Percentiles rank a stretch among this genome's conserved stretches.
Evolutionary conservation across 2,113 vertebrate species (phyloP).

Genomic region (Nothocercus nigrocapillus): DNA sequence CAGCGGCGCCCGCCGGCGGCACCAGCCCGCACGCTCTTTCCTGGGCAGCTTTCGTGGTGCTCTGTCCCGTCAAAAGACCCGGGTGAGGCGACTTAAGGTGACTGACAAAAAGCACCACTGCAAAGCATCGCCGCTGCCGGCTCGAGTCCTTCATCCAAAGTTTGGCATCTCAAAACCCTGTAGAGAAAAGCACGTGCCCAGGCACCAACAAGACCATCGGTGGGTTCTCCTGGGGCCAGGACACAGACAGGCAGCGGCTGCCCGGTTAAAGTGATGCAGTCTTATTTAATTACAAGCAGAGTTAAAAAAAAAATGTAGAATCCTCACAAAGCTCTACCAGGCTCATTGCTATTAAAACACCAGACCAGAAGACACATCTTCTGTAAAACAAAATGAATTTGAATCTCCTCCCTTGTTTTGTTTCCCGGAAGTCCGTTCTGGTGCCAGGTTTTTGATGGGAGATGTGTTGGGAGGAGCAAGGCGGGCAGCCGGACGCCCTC

Average conservation of each 20-base stretch:
- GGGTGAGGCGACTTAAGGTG: not conserved
- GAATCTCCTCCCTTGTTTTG: not conserved
- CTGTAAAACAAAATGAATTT: not conserved
- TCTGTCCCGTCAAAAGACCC: not conserved
- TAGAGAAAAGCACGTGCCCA: not conserved
- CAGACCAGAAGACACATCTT: not conserved
- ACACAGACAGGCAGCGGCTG: not conserved
- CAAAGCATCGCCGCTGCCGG: not conserved
- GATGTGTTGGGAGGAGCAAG: too few relatives aligned
- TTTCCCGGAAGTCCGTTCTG: not conserved
- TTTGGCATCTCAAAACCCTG: not conserved
- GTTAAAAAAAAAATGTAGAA: not conserved
- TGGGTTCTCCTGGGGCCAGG: constrained; percentile 11
- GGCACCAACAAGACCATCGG: not conserved
- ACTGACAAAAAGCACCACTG: not conserved
- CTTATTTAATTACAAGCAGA: not conserved
- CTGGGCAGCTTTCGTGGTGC: not conserved
- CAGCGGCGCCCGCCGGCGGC: too few relatives aligned
- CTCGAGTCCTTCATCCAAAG: not conserved
- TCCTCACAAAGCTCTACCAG: not conserved
- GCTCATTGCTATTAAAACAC: not conserved
- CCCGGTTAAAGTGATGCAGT: not conserved
- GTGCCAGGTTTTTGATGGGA: too few relatives aligned
- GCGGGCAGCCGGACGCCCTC: too few relatives aligned
- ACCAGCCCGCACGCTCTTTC: fast-evolving